These are phyloP conservation scores for Jacana jacana DNA, from an alignment of 2,113 vertebrate species.

Conservation along the genomic window DNA sequence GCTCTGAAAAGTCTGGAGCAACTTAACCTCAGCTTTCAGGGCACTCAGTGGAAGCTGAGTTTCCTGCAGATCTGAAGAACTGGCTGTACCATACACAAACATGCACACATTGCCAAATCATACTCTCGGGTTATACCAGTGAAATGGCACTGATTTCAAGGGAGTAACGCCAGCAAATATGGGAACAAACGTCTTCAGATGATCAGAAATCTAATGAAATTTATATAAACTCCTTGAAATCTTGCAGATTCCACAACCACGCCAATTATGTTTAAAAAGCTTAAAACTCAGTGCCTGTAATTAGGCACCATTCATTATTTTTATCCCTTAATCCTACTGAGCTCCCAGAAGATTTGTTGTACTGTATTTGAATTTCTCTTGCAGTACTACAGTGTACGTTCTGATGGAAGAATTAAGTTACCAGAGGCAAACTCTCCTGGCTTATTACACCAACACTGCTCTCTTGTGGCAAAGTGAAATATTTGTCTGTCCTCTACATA, in stretches of 20 bases:
- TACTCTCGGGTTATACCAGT: too few species aligned
- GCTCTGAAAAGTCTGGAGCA: not conserved
- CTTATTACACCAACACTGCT: conserved; percentile 57
- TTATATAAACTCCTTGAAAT: not conserved
- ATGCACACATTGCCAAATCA: fast-evolving
- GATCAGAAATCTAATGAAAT: not conserved
- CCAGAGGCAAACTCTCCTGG: not conserved
- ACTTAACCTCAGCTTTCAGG: not conserved
- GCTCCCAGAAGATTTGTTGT: not conserved
- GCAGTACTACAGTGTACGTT: not conserved
- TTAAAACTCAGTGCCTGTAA: not conserved
- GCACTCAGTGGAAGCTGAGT: fast-evolving
- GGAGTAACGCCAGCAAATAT: not conserved
- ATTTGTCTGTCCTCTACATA: not conserved
- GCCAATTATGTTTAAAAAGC: not conserved
- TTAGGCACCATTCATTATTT: not conserved
- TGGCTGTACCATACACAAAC: not conserved
- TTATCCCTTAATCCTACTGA: not conserved
- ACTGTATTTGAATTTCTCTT: not conserved
- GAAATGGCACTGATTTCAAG: not conserved
- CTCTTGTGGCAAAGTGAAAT: conserved; percentile 57
- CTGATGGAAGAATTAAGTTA: not conserved
- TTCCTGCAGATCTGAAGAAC: not conserved
- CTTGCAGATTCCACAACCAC: not conserved
- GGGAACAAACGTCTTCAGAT: not conserved